Base-by-base conservation (phyloP, 1,140 invertebrate genomes). In the Frieseomelitta varia region DNA sequence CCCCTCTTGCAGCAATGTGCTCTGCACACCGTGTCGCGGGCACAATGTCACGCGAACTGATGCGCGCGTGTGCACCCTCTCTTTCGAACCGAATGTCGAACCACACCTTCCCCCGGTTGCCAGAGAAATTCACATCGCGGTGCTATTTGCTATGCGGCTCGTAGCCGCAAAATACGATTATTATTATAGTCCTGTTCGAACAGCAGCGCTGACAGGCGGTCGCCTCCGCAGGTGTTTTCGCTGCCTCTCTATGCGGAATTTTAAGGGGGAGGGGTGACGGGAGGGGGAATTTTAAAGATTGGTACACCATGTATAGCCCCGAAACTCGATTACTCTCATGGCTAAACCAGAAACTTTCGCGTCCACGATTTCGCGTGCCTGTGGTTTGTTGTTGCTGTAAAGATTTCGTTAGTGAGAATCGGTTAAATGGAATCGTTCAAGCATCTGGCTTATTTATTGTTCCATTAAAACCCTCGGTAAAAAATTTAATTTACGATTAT, bases 161-260 rank as follows among this genome's bases (percentile, higher is more conserved):
- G 92, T 91, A 90, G 84, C 89, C 90, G 85, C 89, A 87, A 93
- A 94, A 94, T 94, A 90, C 86, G 90, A 94, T 94, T 94, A 94
- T 94, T 94, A 93, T 94, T 93, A 90, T 90, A 86, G 87, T 80
- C 87, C 79, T 85, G 86, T 77, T 51, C 78, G 79, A 75, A 65
- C 68, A 51, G 58, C 82, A 74, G 69, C 75, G 79, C 85, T 81
- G 81, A 80, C 84, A 71, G 68, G 24, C 71, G 53, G 71, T 47
- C 86, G 53, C 21, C 80, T 75, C 14, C 17, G 27, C 27, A 73
- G 53, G n/a, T 65, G 63, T 39, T 27, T 17, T 53, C 14, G 19
- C 11, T 27, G 53, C 21, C 19, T 47, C 61, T 56, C 30, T 55
- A 61, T 51, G 55, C 34, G 24, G 72, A 85, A 85, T 71, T 55